Conservation (phyloP, 2,888 invertebrate species). For the Drosophila rubida region DNA sequence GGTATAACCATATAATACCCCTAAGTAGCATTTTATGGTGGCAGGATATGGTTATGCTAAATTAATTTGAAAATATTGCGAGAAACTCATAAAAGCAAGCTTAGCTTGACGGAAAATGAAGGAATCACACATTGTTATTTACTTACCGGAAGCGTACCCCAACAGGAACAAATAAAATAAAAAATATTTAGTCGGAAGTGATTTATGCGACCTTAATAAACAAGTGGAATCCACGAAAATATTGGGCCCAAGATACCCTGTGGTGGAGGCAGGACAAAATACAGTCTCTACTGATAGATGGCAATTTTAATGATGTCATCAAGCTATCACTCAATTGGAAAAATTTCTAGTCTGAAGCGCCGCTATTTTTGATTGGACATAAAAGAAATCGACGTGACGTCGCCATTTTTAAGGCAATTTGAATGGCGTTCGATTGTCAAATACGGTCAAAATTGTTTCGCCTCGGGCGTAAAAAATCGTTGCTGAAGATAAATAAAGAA, state of each 20-base stretch:
- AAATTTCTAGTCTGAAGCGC: background rate
- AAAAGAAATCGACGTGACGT: conserved; percentile 5
- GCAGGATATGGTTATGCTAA: conserved; percentile 21
- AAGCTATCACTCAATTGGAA: conserved; percentile 9
- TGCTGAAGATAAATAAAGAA: background rate
- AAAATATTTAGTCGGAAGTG: conserved; percentile 21
- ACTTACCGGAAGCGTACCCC: conserved; percentile 18
- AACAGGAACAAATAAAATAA: conserved; percentile 10
- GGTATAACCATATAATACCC: background rate
- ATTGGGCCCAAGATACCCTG: conserved; percentile 3
- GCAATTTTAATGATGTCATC: conserved; percentile 11
- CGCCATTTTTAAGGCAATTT: background rate
- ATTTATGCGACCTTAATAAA: conserved; percentile 31
- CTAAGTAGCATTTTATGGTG: background rate
- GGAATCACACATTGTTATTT: conserved; percentile 20
- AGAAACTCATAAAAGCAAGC: conserved; percentile 13
- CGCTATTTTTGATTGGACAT: conserved; percentile 7
- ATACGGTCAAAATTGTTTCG: background rate
- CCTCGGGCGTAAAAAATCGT: conserved; percentile 2
- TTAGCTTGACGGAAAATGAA: conserved; percentile 11
- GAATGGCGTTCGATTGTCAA: conserved; percentile 3
- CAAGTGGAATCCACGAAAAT: background rate
- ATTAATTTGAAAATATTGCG: conserved; percentile 14
- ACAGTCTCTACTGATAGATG: background rate
- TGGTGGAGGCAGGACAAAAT: too few species aligned